Conservation (phyloP, 2,113 vertebrate species). For the Sylvietta virens region DNA sequence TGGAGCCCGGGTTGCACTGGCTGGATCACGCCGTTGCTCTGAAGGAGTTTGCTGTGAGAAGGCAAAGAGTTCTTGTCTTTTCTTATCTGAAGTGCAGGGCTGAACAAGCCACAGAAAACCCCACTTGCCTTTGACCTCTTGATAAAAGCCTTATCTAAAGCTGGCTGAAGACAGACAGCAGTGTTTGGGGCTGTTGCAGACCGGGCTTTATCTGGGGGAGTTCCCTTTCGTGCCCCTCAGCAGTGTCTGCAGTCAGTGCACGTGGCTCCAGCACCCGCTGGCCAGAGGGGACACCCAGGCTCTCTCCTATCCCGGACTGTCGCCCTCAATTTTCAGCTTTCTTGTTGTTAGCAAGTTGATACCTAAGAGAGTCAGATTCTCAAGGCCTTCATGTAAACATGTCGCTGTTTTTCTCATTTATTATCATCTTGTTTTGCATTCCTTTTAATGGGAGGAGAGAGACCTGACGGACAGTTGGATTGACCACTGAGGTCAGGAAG, state of each 20-base stretch:
- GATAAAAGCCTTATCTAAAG: neutral
- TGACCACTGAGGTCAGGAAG: too few relatives aligned
- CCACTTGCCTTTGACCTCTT: constrained; percentile 28
- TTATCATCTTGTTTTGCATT: too few relatives aligned
- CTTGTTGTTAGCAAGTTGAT: too few relatives aligned
- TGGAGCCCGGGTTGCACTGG: neutral
- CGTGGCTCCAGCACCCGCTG: neutral
- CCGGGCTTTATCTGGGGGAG: neutral
- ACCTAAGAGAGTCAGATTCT: too few relatives aligned
- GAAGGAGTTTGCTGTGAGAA: neutral
- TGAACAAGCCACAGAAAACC: neutral
- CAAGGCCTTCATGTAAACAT: too few relatives aligned
- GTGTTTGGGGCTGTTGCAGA: neutral
- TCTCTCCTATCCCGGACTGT: neutral
- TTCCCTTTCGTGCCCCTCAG: neutral
- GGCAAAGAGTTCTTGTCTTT: neutral
- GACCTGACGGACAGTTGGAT: too few relatives aligned
- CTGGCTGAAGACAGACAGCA: neutral
- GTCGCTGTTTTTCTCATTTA: too few relatives aligned
- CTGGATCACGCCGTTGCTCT: neutral
- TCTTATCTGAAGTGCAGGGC: neutral
- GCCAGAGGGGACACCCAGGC: neutral
- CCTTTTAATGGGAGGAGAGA: too few relatives aligned
- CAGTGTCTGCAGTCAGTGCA: neutral
- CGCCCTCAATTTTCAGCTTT: too few relatives aligned